A percentile compares a stretch with the other conserved stretches of the same genome.
Conservation (phyloP, 2,888 invertebrate species). For the Drosophila meridiana region DNA sequence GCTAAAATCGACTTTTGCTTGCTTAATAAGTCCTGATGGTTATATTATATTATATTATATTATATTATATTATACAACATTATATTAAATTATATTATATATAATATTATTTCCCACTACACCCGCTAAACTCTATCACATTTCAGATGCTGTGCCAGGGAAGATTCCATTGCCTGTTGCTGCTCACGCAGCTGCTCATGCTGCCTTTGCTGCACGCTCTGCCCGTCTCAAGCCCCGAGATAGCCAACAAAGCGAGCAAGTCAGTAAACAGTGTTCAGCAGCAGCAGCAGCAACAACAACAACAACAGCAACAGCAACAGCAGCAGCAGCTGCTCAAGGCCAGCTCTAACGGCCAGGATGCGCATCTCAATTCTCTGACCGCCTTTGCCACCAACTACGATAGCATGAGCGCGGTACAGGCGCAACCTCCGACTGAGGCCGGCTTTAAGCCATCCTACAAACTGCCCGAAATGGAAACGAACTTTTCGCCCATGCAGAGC, state of each 20-base stretch:
- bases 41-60: no score
- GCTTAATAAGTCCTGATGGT: no score
- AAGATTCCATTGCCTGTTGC: conserved; percentile 19
- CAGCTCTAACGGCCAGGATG: conserved; percentile 63
- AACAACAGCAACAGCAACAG: conserved; percentile 48
- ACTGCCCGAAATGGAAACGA: conserved; percentile 82
- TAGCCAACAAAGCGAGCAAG: conserved; percentile 69
- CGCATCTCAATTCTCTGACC: conserved; percentile 81
- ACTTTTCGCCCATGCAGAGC: conserved; percentile 82
- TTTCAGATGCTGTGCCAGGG: conserved; percentile 57
- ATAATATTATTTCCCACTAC: not conserved
- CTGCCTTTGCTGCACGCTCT: conserved; percentile 48
- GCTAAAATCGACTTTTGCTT: no score
- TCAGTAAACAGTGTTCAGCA: conserved; percentile 46
- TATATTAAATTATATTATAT: no score
- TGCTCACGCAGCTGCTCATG: conserved; percentile 51
- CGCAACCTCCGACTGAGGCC: conserved; percentile 27
- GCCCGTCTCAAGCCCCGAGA: conserved; percentile 80
- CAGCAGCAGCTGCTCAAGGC: conserved; percentile 35
- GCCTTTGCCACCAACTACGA: conserved; percentile 83
- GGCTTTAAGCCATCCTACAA: conserved; percentile 81
- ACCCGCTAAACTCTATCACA: not conserved
- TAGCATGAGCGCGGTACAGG: conserved; percentile 42
- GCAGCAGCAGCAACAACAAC: conserved; percentile 35
- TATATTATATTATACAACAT: no score